Conservation (phyloP, 2,113 vertebrate species). For the Dicrurus megarhynchus region DNA sequence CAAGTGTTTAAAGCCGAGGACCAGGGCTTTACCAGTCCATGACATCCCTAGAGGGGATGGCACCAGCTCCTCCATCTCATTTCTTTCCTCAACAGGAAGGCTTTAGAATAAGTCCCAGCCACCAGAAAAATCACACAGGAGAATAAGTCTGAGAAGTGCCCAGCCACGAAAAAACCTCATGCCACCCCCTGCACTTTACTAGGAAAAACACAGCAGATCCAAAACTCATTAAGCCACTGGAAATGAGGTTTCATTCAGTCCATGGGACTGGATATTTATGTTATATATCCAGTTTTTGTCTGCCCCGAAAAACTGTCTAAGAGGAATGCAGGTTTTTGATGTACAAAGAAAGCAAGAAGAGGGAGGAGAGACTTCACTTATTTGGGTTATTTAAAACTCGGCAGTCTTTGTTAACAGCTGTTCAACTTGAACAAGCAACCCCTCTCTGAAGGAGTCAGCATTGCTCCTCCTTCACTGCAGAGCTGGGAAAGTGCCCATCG, state of each 20-base stretch:
- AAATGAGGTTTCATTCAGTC: not conserved
- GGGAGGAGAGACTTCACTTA: not conserved
- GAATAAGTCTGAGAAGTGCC: not conserved
- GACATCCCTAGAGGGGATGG: not conserved
- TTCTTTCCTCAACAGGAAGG: not conserved
- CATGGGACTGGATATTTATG: not conserved
- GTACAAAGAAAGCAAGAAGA: not conserved
- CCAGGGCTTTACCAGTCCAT: not conserved
- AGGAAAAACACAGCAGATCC: not conserved
- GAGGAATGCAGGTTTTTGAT: not conserved
- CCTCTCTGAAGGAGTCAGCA: not conserved
- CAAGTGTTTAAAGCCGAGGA: not conserved
- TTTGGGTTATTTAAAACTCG: not conserved
- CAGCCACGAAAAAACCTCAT: not conserved
- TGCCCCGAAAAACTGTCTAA: not conserved
- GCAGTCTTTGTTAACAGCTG: slow-evolving; percentile 29
- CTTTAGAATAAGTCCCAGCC: not conserved
- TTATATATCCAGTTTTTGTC: not conserved
- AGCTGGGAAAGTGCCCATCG: not conserved
- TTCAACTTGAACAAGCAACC: not conserved
- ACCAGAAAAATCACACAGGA: not conserved
- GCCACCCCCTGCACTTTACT: not conserved
- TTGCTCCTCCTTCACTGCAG: not conserved
- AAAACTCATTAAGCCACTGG: not conserved
- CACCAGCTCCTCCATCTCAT: not conserved